Evolutionary conservation across 1,140 invertebrate species (phyloP).

Genomic region (Nephila pilipes): DNA sequence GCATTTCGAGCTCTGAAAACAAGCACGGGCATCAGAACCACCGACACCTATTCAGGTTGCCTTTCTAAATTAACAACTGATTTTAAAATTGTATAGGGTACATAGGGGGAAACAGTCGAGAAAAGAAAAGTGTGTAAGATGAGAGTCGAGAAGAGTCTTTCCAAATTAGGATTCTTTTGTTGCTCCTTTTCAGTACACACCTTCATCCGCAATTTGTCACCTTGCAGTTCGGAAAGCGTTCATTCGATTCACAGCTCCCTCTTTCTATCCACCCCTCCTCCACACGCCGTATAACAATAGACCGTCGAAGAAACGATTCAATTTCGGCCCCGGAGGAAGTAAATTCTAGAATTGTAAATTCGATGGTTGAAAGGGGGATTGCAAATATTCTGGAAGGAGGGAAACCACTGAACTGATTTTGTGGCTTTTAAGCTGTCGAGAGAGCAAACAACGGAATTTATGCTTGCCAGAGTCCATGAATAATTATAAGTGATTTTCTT

Average conservation of each 20-base stretch:
- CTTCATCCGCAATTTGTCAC: slow-evolving; percentile 43
- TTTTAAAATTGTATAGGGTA: neutral
- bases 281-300: neutral
- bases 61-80: slow-evolving; percentile 5
- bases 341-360: slow-evolving; percentile 30
- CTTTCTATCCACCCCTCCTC: neutral
- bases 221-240: slow-evolving; percentile 5
- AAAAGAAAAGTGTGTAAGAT: neutral
- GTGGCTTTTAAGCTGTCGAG: neutral
- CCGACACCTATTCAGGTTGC: neutral
- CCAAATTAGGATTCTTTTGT: slow-evolving; percentile 48
- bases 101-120: neutral
- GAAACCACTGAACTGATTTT: neutral
- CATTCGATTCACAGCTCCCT: neutral
- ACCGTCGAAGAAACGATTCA: slow-evolving; percentile 40
- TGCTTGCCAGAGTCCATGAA: neutral
- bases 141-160: neutral
- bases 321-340: neutral
- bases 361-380: neutral
- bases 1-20: neutral
- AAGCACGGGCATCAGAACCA: neutral
- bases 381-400: neutral
- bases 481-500: neutral
- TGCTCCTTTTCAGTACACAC: slow-evolving; percentile 15
- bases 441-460: neutral